Percentiles rank a stretch among this genome's conserved stretches.
These are phyloP conservation scores for Drosophila pandora DNA, from an alignment of 1,140 invertebrate genomes.

Conservation along the genomic window DNA sequence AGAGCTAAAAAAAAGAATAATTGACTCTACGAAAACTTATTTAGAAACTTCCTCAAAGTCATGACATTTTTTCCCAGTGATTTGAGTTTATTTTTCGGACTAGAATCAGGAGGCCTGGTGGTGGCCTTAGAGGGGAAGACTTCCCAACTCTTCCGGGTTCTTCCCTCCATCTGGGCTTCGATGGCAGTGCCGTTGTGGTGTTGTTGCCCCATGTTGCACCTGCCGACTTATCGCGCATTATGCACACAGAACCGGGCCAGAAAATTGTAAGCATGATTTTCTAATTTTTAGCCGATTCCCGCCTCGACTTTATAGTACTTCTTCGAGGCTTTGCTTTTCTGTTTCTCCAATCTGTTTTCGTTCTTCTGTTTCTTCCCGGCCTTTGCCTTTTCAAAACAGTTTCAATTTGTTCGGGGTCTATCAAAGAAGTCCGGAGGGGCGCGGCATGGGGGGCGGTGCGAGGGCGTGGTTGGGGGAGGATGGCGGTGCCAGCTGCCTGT, in stretches of 20 bases:
- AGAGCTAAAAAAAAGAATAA: background rate
- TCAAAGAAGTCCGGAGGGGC: conserved; percentile 21
- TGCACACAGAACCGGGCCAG: conserved; percentile 52
- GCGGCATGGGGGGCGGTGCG: conserved; percentile 1
- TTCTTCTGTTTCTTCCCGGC: background rate
- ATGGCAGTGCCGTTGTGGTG: conserved; percentile 23
- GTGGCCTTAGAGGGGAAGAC: conserved; percentile 12
- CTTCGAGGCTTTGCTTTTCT: conserved; percentile 11
- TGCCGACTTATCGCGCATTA: conserved; percentile 70
- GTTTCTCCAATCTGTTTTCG: background rate
- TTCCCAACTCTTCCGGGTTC: conserved; percentile 74
- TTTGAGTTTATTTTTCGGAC: conserved; percentile 27
- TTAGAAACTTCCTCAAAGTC: background rate
- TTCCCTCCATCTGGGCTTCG: conserved; percentile 18
- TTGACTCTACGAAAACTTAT: background rate
- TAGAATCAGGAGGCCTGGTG: conserved; percentile 16
- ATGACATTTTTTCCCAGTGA: conserved; percentile 10
- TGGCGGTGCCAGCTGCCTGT: conserved; percentile 63
- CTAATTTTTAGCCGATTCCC: conserved; percentile 64
- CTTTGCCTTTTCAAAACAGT: conserved; percentile 28
- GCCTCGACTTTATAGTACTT: conserved; percentile 2
- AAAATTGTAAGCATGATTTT: conserved; percentile 68
- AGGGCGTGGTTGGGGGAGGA: conserved; percentile 5
- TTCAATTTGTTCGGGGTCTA: conserved; percentile 46
- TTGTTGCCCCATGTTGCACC: conserved; percentile 68